Percentiles rank a stretch among this genome's conserved stretches.
These are phyloP conservation scores for Aeoliscus strigatus DNA, from an alignment of 2,797 vertebrate species.

Conservation along the genomic window DNA sequence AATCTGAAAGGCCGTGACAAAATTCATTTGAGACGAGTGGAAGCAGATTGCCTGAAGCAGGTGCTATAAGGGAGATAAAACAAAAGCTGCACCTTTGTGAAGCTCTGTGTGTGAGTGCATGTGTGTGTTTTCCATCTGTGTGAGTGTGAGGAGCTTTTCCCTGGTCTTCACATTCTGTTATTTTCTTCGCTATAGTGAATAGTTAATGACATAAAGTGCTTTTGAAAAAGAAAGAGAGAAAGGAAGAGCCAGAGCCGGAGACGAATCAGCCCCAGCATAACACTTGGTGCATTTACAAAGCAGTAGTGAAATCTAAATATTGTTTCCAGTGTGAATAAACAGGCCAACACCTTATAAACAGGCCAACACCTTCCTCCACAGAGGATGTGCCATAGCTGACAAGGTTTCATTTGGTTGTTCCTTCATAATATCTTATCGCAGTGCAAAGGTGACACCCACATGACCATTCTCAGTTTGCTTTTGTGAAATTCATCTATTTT, in stretches of 20 bases:
- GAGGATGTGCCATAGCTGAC: constrained; percentile 46
- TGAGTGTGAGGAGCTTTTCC: constrained; percentile 34
- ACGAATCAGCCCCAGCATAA: constrained; percentile 32
- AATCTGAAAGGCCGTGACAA: constrained; percentile 97
- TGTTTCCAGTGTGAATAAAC: constrained; percentile 67
- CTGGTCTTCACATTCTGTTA: constrained; percentile 63
- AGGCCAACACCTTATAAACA: constrained; percentile 67
- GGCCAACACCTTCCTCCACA: constrained; percentile 57
- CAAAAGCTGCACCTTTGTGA: constrained; percentile 73
- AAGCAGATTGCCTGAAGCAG: constrained; percentile 94
- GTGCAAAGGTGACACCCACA: constrained; percentile 50
- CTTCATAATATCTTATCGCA: constrained; percentile 60
- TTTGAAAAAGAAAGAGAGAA: constrained; percentile 22
- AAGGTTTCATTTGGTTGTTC: constrained; percentile 63
- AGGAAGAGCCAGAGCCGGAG: constrained; percentile 15
- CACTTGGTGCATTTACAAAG: constrained; percentile 50
- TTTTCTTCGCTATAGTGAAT: constrained; percentile 61
- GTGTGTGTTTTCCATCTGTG: constrained; percentile 46
- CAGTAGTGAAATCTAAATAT: constrained; percentile 69
- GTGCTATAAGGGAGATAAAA: constrained; percentile 90
- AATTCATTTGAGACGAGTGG: constrained; percentile 90
- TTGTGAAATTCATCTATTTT: constrained; percentile 49
- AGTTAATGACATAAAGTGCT: constrained; percentile 64
- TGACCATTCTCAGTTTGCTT: constrained; percentile 42
- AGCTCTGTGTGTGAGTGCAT: constrained; percentile 32